Conservation (phyloP, 1,140 invertebrate genomes). For the Belonocnema kinseyi region DNA sequence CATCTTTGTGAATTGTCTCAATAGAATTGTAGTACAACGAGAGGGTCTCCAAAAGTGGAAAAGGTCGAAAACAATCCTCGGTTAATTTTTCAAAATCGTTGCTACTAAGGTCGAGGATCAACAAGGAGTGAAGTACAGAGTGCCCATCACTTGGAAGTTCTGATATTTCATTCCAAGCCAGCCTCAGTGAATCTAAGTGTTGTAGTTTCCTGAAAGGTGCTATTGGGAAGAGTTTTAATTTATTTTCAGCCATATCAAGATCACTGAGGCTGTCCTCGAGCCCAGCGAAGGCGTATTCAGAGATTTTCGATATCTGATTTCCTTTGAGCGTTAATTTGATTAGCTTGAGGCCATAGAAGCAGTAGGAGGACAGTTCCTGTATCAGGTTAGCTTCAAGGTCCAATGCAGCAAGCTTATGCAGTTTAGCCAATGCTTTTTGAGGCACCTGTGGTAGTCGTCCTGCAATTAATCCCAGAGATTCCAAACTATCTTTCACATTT, state of each 20-base stretch:
- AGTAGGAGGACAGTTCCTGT: constrained; percentile 87
- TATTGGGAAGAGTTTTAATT: constrained; percentile 88
- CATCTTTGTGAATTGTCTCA: constrained; percentile 84
- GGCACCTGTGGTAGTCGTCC: constrained; percentile 87
- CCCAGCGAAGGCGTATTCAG: constrained; percentile 89
- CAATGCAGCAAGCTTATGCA: constrained; percentile 84
- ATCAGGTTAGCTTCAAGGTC: constrained; percentile 92
- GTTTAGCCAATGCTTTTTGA: constrained; percentile 86
- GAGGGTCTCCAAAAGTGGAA: constrained; percentile 86
- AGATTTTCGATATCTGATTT: constrained; percentile 85
- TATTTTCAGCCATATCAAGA: constrained; percentile 91
- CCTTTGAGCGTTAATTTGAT: constrained; percentile 89
- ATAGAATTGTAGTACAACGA: constrained; percentile 91
- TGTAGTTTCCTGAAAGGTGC: constrained; percentile 84
- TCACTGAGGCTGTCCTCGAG: constrained; percentile 87
- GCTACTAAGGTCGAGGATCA: constrained; percentile 89
- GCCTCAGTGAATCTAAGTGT: constrained; percentile 82
- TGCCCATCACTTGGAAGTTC: constrained; percentile 83
- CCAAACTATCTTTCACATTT: constrained; percentile 84
- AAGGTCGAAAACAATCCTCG: constrained; percentile 86
- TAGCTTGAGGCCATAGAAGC: constrained; percentile 88
- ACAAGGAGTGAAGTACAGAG: constrained; percentile 82
- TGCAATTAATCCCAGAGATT: constrained; percentile 88
- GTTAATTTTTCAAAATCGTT: constrained; percentile 88
- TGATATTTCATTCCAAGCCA: constrained; percentile 90